Percentiles rank a stretch among this genome's conserved stretches.
Evolutionary conservation across 2,888 invertebrate species (phyloP).

Genomic region (Masnerella sp.): DNA sequence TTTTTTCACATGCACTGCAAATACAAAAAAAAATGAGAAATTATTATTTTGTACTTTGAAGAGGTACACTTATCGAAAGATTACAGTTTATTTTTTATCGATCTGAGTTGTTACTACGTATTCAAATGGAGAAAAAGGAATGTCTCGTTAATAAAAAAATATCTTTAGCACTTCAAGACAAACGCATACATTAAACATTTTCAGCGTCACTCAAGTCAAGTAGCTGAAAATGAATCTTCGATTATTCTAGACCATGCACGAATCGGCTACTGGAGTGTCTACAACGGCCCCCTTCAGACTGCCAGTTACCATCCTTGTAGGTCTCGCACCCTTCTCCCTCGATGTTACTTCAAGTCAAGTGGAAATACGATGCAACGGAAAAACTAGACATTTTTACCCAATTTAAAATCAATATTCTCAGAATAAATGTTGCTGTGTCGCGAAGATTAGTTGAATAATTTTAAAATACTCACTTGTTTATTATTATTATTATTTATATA

Average conservation of each 20-base stretch:
- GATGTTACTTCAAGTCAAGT: conserved; percentile 74
- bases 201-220: conserved; percentile 63
- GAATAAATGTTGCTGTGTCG: too few species aligned
- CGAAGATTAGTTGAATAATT: too few species aligned
- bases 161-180: conserved; percentile 1
- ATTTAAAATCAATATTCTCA: too few species aligned
- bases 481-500: conserved; percentile 35
- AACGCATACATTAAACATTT: conserved; percentile 22
- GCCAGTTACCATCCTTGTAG: conserved; percentile 73
- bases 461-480: too few species aligned
- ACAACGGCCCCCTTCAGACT: conserved; percentile 69
- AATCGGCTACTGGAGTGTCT: conserved; percentile 70
- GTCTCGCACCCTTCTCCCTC: conserved; percentile 75
- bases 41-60: too few species aligned
- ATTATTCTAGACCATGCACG: conserved; percentile 67
- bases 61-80: too few species aligned
- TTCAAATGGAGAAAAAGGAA: too few species aligned
- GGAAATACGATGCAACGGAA: conserved; percentile 68
- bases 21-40: too few species aligned
- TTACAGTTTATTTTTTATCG: too few species aligned
- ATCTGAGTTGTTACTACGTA: too few species aligned
- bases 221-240: conserved; percentile 74
- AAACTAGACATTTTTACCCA: conserved; percentile 21
- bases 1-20: too few species aligned
- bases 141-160: conserved; percentile 15